Percentiles rank a stretch among this genome's conserved stretches.
Evolutionary conservation across 2,113 vertebrate genomes (phyloP).

Genomic region (Vireo altiloquus): DNA sequence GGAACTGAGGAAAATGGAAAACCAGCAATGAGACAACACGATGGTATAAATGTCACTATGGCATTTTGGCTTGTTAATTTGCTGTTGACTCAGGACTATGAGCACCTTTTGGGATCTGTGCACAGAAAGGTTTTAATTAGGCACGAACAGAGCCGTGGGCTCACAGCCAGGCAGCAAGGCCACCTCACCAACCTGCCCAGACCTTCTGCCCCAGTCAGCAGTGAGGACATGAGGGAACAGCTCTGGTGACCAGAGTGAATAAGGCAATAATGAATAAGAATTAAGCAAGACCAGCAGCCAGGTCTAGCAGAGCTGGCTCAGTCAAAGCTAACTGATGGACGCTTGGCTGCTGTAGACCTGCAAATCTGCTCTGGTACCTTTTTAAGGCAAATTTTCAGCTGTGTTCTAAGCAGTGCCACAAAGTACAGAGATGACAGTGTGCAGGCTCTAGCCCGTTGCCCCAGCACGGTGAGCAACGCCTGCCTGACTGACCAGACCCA

Average conservation of each 20-base stretch:
- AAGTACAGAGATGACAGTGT: neutral
- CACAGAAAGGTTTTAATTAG: neutral
- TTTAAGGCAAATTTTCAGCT: neutral
- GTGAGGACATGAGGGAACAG: neutral
- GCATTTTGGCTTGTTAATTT: neutral
- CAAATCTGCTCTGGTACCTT: neutral
- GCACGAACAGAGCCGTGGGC: neutral
- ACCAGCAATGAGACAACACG: neutral
- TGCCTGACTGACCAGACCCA: neutral
- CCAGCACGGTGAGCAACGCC: neutral
- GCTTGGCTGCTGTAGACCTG: neutral
- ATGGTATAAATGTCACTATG: neutral
- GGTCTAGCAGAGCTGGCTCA: neutral
- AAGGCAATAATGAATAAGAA: neutral
- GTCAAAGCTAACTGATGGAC: neutral
- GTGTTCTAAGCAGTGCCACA: neutral
- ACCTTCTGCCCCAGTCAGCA: neutral
- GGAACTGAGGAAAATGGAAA: neutral
- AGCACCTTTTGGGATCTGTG: neutral
- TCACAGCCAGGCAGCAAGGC: neutral
- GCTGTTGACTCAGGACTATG: neutral
- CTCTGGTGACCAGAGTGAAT: fast-evolving
- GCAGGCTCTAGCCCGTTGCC: fast-evolving
- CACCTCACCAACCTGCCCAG: neutral
- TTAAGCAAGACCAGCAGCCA: neutral